phyloP scores from a whole-genome alignment of 2,888 invertebrate species.

The Amorpha juglandis region DNA sequence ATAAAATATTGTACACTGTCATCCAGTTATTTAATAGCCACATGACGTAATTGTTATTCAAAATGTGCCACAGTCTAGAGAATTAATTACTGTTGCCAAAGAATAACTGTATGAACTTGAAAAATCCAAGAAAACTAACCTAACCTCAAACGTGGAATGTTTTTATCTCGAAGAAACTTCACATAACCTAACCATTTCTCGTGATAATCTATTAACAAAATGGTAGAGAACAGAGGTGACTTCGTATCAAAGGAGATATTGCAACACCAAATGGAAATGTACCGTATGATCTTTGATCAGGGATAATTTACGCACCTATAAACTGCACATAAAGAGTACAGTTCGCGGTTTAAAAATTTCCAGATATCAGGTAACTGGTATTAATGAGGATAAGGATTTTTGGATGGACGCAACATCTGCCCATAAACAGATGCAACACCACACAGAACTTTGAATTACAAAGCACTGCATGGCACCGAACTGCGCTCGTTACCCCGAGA shows the following conservation, averaged over 20 bases:
- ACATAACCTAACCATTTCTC: neutral
- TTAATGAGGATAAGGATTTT: no score
- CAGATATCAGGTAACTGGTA: neutral
- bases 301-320: neutral
- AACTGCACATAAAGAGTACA: neutral
- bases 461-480: no score
- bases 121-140: constrained; percentile 15
- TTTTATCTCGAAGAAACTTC: neutral
- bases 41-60: no score
- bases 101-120: neutral
- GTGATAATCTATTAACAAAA: neutral
- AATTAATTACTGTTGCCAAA: no score
- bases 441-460: no score
- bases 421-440: no score
- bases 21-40: no score
- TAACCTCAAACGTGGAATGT: neutral
- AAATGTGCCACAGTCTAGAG: no score
- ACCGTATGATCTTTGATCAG: constrained; percentile 4
- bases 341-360: neutral
- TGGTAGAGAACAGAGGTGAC: neutral
- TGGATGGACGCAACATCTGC: no score
- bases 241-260: neutral
- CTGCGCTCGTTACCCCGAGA: no score
- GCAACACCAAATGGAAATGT: neutral
- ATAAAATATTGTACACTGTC: no score